These are phyloP conservation scores for Cistogaster globosa DNA, from an alignment of 2,888 invertebrate genomes.

Conservation along the genomic window DNA sequence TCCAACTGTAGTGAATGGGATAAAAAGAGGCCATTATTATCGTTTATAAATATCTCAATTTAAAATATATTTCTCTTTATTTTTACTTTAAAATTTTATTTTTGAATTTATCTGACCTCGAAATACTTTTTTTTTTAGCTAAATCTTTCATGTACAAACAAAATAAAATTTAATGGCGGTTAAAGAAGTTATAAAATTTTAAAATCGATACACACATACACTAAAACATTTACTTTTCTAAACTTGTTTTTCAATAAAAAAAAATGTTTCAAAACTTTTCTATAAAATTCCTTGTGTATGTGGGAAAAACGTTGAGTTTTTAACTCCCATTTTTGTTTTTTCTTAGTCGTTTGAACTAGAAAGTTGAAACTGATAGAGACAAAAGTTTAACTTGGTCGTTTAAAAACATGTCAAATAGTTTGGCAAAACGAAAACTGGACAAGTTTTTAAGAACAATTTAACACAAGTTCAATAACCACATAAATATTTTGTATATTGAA, in stretches of 20 bases:
- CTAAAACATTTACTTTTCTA: conserved; percentile 11
- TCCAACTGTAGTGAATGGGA: too few species aligned
- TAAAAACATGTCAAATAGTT: conserved; percentile 54
- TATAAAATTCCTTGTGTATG: not conserved
- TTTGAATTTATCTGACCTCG: conserved; percentile 26
- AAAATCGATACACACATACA: conserved; percentile 55
- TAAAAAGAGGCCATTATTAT: too few species aligned
- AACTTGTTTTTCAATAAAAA: conserved; percentile 1
- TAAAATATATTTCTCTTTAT: too few species aligned
- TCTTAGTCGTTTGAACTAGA: conserved; percentile 24
- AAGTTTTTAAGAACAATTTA: conserved; percentile 64
- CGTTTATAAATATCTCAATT: too few species aligned
- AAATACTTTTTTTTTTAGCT: conserved; percentile 8
- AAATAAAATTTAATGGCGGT: conserved; percentile 25
- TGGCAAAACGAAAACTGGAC: conserved; percentile 25
- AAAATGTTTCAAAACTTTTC: conserved; percentile 27
- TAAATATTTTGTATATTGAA: conserved; percentile 54
- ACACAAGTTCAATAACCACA: conserved; percentile 65
- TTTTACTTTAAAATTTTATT: not conserved
- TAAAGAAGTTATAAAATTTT: conserved; percentile 24
- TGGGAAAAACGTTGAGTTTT: not conserved
- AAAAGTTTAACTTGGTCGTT: conserved; percentile 58
- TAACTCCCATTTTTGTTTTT: not conserved
- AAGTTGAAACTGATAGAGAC: conserved; percentile 64
- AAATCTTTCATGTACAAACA: not conserved